Conservation (phyloP, 2,888 invertebrate genomes). For the Dasypolia templi region DNA sequence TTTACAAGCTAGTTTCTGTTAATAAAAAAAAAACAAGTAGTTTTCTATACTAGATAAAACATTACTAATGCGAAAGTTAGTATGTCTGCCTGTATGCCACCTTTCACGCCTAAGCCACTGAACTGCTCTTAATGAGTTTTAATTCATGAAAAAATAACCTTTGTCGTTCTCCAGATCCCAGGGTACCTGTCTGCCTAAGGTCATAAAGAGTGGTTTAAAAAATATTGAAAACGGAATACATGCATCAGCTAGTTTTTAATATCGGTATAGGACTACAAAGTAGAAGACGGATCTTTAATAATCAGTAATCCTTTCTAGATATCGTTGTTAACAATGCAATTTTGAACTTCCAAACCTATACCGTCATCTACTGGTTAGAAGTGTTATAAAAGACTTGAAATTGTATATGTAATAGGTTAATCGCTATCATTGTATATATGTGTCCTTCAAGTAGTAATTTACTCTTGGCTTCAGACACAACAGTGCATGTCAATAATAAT, state of each 20-base stretch:
- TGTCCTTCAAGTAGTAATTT: conserved; percentile 47
- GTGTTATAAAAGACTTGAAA: background rate
- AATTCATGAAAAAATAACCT: too few relatives aligned
- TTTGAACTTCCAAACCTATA: background rate
- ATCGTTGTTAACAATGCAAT: background rate
- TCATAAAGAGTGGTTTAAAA: too few relatives aligned
- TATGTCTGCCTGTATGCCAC: too few relatives aligned
- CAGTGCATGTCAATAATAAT: conserved; percentile 41
- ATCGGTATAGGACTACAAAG: background rate
- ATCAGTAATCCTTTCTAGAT: background rate
- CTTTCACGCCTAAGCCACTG: too few relatives aligned
- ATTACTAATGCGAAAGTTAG: too few relatives aligned
- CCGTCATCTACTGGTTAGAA: background rate
- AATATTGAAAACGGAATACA: too few relatives aligned
- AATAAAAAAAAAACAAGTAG: too few relatives aligned
- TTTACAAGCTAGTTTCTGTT: background rate
- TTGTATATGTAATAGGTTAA: background rate
- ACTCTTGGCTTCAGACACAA: conserved; percentile 31
- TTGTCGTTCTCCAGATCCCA: too few relatives aligned
- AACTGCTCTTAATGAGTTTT: too few relatives aligned
- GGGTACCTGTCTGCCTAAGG: too few relatives aligned
- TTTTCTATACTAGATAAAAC: too few relatives aligned
- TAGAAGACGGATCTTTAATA: background rate
- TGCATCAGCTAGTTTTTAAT: background rate
- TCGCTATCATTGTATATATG: conserved; percentile 7